Conservation (phyloP, 1,140 invertebrate genomes). For the Drosophila micromelanica region DNA sequence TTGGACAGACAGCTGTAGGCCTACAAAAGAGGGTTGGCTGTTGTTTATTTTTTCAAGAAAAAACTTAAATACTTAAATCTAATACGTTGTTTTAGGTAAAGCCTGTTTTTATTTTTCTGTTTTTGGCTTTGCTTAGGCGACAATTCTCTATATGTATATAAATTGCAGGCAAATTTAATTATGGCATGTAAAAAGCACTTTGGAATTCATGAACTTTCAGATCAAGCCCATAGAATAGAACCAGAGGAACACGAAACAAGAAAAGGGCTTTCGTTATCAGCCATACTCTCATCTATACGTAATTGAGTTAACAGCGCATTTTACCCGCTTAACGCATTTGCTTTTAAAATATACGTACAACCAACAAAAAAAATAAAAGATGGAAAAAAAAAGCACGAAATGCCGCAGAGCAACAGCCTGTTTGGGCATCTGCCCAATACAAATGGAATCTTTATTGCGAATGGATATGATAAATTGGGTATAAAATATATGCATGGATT, state of each 20-base stretch:
- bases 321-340: slow-evolving; percentile 1
- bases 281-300: not conserved
- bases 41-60: no score
- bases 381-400: not conserved
- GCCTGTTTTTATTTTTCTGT: no score
- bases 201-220: not conserved
- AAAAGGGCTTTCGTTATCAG: not conserved
- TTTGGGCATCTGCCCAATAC: slow-evolving; percentile 8
- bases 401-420: slow-evolving; percentile 1
- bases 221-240: not conserved
- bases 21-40: no score
- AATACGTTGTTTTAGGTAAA: no score
- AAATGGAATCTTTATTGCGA: slow-evolving; percentile 11
- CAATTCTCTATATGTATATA: no score
- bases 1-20: no score
- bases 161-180: slow-evolving; percentile 2
- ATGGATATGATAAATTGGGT: slow-evolving; percentile 17
- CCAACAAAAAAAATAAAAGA: not conserved
- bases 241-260: not conserved
- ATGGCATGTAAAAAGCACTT: not conserved
- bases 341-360: not conserved
- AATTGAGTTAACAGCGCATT: slow-evolving; percentile 19
- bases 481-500: slow-evolving; percentile 5
- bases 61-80: no score
- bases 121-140: no score